Conservation (phyloP, 2,113 vertebrate species). For the Psittacara wagleri region DNA sequence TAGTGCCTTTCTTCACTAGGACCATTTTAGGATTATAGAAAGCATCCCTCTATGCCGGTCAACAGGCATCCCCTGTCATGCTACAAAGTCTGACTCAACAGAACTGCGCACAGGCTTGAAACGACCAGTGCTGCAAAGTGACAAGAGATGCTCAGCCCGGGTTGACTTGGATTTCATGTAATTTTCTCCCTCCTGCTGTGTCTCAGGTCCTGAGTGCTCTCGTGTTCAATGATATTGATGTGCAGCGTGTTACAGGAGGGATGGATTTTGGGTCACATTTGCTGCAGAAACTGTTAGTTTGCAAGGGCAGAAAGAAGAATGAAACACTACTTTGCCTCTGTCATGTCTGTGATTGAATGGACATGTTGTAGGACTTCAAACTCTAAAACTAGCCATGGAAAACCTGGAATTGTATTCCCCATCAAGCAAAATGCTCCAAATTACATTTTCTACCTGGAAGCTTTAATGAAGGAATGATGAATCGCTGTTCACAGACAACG, state of each 20-base stretch:
- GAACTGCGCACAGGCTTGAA: neutral
- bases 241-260: neutral
- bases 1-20: neutral
- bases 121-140: neutral
- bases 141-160: neutral
- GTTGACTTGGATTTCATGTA: neutral
- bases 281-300: neutral
- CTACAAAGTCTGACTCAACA: neutral
- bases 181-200: neutral
- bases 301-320: neutral
- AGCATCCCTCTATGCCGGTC: neutral
- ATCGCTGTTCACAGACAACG: neutral
- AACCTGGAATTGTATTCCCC: neutral
- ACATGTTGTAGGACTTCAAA: neutral
- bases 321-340: neutral
- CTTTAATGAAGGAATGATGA: neutral
- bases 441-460: neutral
- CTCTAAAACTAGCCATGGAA: neutral
- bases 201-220: neutral
- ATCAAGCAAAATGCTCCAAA: neutral
- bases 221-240: neutral
- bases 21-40: neutral
- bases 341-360: neutral
- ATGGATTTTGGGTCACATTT: accelerated
- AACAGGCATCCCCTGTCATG: neutral